Evolutionary conservation across 1,140 invertebrate genomes (phyloP).

Genomic region (Macrostomum lignano): DNA sequence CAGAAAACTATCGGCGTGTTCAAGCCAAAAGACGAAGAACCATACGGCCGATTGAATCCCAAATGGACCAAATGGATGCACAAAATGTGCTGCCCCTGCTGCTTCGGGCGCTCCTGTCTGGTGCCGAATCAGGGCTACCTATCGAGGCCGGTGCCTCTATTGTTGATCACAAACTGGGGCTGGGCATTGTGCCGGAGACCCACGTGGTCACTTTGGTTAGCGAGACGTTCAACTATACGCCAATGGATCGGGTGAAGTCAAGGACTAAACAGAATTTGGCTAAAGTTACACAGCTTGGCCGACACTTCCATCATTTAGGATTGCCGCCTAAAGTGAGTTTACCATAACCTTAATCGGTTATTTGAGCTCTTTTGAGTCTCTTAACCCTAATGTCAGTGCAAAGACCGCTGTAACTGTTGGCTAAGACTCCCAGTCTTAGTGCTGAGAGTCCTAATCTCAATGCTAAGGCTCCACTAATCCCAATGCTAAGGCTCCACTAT

Average conservation of each 20-base stretch:
- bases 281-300: slow-evolving; percentile 62
- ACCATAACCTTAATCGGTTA: too few species aligned
- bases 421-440: too few species aligned
- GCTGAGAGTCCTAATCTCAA: too few species aligned
- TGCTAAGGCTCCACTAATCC: too few species aligned
- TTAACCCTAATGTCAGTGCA: too few species aligned
- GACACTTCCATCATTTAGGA: slow-evolving; percentile 71
- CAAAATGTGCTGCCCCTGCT: slow-evolving; percentile 91
- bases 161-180: slow-evolving; percentile 73
- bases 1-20: slow-evolving; percentile 43
- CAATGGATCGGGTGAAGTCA: slow-evolving; percentile 75
- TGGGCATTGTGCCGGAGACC: slow-evolving; percentile 71
- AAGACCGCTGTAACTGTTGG: too few species aligned
- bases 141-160: slow-evolving; percentile 86
- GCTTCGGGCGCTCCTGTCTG: slow-evolving; percentile 84
- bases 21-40: slow-evolving; percentile 97
- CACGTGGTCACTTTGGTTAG: slow-evolving; percentile 74
- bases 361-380: too few species aligned
- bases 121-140: slow-evolving; percentile 96
- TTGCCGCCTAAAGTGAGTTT: slow-evolving; percentile 81
- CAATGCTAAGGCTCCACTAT: too few species aligned
- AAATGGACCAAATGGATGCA: slow-evolving; percentile 99
- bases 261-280: slow-evolving; percentile 73
- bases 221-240: slow-evolving; percentile 85
- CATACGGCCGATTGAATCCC: slow-evolving; percentile 83